Base-by-base conservation (phyloP, 2,888 invertebrate species). In the Geotrupes spiniger region DNA sequence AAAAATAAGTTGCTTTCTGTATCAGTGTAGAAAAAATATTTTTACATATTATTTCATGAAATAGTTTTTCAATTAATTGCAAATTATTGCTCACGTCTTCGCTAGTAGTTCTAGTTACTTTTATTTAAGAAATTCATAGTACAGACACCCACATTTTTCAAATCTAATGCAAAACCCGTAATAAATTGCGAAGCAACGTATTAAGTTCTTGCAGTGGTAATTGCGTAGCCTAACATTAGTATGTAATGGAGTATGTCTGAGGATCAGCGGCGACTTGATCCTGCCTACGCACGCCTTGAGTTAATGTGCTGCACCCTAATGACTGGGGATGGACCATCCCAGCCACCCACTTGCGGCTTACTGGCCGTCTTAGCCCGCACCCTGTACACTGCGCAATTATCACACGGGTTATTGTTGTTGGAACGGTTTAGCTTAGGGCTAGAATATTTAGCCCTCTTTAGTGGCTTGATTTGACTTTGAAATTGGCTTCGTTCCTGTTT, bases 361-460 rank as follows among this genome's bases (percentile, higher is more conserved):
- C 63, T 63, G 65, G 61, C 61, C 63, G 59, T 63, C 61, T 60
- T 62, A 60, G 56, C 59, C 52, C 47, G 58, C 61, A 58, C 47
- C 61, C 59, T 56, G 47, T 57, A 58, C 63, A 57, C 59, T 53
- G 63, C 59, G 65, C 65, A 71, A 71, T 71, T 71, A 71, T 71
- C 70, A 63, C 68, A 69, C 69, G 69, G 69, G 69, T 70, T 69
- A 70, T 70, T 70, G 69, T 70, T 70, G 68, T 69, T 69, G 66
- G 63, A 68, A 65, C 63, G 66, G 66, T 68, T 69, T 69, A 68
- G 68, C 69, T 62, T 49, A 53, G 53, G 63, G 68, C 68, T 63
- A 60, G 69, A 70, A 69, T 68, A 68, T 66, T 70, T 69, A 68
- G 66, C 58, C 68, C 67, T 66, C 66, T 68, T 69, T 68, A 65